Percentiles rank a stretch among this genome's conserved stretches.
Evolutionary conservation across 1,140 invertebrate genomes (phyloP).

Genomic region (Eufriesea mexicana): DNA sequence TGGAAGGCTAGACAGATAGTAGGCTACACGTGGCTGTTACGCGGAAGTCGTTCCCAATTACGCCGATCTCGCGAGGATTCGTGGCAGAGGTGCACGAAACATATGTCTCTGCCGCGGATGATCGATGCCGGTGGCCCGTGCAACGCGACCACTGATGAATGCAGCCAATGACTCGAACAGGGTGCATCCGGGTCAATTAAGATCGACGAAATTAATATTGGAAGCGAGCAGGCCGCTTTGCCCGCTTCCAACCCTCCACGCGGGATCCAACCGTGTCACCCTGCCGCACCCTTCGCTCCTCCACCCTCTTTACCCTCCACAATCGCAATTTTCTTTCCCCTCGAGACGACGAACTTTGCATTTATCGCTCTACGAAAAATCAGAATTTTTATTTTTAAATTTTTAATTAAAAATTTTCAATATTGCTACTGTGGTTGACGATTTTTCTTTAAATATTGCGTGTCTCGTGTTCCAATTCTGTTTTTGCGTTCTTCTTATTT

Average conservation of each 20-base stretch:
- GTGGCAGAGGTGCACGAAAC: neutral
- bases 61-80: slow-evolving; percentile 8
- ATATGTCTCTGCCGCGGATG: slow-evolving; percentile 1
- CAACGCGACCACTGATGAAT: slow-evolving; percentile 6
- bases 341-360: no score
- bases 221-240: neutral
- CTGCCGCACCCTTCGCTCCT: neutral
- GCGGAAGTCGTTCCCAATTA: slow-evolving; percentile 30
- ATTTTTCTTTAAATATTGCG: no score
- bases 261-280: neutral
- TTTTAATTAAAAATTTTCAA: no score
- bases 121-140: slow-evolving; percentile 10
- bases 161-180: slow-evolving; percentile 20
- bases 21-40: neutral
- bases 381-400: no score
- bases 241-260: neutral
- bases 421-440: no score
- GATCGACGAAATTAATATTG: slow-evolving; percentile 35
- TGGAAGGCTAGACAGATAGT: no score
- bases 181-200: slow-evolving; percentile 29
- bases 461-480: no score
- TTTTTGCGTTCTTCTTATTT: no score
- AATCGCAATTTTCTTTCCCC: no score
- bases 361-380: no score
- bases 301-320: neutral